Evolutionary conservation across 2,888 invertebrate species (phyloP).

Genomic region (Blastobasis lacticolella): DNA sequence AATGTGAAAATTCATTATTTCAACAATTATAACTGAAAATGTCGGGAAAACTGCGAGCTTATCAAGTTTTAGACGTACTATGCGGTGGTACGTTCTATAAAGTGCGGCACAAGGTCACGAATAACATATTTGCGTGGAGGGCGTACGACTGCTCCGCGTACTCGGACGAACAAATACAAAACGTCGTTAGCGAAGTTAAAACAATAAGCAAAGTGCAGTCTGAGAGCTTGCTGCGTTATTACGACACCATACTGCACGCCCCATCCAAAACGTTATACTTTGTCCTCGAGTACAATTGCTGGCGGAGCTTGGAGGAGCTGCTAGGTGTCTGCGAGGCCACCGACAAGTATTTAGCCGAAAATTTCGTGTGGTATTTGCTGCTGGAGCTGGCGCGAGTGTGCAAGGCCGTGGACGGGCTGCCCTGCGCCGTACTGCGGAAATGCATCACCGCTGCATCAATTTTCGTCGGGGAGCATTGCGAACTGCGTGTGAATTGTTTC

Average conservation of each 20-base stretch:
- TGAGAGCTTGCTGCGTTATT: slow-evolving; percentile 51
- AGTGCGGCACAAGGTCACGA: slow-evolving; percentile 69
- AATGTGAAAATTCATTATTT: slow-evolving; percentile 39
- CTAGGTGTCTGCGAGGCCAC: slow-evolving; percentile 40
- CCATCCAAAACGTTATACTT: slow-evolving; percentile 65
- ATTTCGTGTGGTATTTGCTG: slow-evolving; percentile 57
- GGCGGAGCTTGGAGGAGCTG: slow-evolving; percentile 53
- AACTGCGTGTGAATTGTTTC: slow-evolving; percentile 57
- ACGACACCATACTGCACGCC: slow-evolving; percentile 62
- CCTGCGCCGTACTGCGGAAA: slow-evolving; percentile 41
- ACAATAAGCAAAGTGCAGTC: slow-evolving; percentile 49
- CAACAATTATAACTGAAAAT: slow-evolving; percentile 29
- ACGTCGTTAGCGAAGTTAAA: slow-evolving; percentile 58
- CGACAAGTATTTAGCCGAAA: slow-evolving; percentile 46
- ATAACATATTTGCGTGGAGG: slow-evolving; percentile 67
- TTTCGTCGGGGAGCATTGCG: slow-evolving; percentile 46
- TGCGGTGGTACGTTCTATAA: slow-evolving; percentile 67
- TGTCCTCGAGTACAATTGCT: slow-evolving; percentile 57
- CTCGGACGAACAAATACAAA: slow-evolving; percentile 58
- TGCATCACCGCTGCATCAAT: slow-evolving; percentile 42
- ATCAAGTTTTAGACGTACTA: slow-evolving; percentile 68
- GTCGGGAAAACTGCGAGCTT: slow-evolving; percentile 61
- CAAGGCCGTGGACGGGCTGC: slow-evolving; percentile 38
- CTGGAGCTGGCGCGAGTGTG: slow-evolving; percentile 50
- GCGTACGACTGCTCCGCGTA: slow-evolving; percentile 61